phyloP scores from a whole-genome alignment of 2,113 vertebrate genomes.

The Cyrtonyx montezumae region DNA sequence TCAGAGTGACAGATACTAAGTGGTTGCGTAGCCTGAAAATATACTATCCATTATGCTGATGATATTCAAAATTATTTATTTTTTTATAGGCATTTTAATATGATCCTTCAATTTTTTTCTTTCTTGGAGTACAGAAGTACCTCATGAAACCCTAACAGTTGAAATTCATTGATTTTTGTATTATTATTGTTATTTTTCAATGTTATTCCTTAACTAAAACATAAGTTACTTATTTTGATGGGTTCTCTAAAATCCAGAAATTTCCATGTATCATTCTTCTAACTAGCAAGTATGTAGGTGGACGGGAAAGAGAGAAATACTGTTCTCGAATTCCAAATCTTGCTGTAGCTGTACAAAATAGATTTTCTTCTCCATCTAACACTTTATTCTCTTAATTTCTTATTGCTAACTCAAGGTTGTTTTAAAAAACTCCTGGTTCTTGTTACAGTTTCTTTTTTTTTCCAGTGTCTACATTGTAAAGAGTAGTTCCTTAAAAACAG shows the following conservation, averaged over 20 bases:
- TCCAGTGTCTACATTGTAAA: neutral
- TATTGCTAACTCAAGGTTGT: neutral
- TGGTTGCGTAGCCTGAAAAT: neutral
- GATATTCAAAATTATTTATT: neutral
- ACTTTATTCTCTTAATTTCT: neutral
- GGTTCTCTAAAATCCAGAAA: neutral
- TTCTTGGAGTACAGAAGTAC: neutral
- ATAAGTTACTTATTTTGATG: neutral
- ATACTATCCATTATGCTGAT: neutral
- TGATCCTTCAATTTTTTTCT: neutral
- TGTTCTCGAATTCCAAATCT: neutral
- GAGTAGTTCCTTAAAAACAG: neutral
- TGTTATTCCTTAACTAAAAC: neutral
- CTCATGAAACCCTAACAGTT: neutral
- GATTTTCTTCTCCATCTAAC: neutral
- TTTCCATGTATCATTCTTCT: neutral
- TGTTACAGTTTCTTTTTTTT: neutral
- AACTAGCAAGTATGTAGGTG: neutral
- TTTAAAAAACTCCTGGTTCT: neutral
- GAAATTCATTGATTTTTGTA: neutral
- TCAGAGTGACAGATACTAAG: neutral
- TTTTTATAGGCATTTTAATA: neutral
- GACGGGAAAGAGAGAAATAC: neutral
- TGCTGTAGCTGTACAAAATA: neutral
- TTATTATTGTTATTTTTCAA: neutral